Conservation (phyloP, 2,797 vertebrate genomes). For the Sebastes iracundus region DNA sequence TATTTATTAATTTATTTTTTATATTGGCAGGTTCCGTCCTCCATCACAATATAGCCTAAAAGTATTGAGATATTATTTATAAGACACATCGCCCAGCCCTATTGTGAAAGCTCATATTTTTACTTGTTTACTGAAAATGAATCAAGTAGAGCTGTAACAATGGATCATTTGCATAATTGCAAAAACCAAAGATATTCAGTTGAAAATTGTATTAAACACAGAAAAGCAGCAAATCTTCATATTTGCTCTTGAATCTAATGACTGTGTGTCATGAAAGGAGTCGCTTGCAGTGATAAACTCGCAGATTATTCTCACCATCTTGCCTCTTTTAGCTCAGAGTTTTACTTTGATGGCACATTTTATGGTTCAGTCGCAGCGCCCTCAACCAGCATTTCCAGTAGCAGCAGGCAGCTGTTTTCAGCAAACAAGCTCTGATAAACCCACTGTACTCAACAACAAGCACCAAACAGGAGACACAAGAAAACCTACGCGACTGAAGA, state of each 20-base stretch:
- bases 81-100: background rate
- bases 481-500: background rate
- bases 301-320: background rate
- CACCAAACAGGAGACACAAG: background rate
- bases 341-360: background rate
- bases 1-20: too few species aligned
- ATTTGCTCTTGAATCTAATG: background rate
- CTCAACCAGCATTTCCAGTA: background rate
- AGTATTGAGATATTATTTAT: too few species aligned
- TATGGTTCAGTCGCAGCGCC: background rate
- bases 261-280: background rate
- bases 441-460: background rate
- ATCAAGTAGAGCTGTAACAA: background rate
- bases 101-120: background rate
- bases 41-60: too few species aligned
- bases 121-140: background rate
- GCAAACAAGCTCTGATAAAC: slow-evolving; percentile 15
- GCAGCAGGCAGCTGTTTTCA: background rate
- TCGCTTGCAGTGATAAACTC: background rate
- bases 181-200: background rate
- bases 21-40: too few species aligned
- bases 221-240: background rate
- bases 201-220: background rate
- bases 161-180: too few species aligned
- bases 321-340: background rate